Percentiles rank a stretch among this genome's conserved stretches.
These are phyloP conservation scores for Stenchaetothrips biformis DNA, from an alignment of 2,888 invertebrate species.

Conservation along the genomic window DNA sequence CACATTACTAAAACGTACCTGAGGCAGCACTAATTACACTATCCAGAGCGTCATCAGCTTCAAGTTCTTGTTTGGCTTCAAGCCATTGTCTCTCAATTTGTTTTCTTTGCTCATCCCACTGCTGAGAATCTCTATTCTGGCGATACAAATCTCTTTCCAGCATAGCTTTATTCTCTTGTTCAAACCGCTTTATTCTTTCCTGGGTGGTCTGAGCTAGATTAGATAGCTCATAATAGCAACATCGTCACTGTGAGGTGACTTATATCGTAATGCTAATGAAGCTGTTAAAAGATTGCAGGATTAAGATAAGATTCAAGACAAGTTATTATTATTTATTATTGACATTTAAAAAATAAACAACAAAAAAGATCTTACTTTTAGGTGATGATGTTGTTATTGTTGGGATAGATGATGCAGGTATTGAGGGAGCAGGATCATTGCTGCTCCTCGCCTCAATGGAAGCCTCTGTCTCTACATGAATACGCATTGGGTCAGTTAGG, in stretches of 20 bases:
- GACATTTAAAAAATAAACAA: not conserved
- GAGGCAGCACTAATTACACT: conserved; percentile 39
- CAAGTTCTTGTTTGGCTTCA: conserved; percentile 51
- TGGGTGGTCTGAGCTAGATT: conserved; percentile 57
- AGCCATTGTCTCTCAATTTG: conserved; percentile 51
- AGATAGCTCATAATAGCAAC: conserved; percentile 53
- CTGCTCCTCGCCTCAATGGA: not conserved
- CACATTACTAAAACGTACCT: not conserved
- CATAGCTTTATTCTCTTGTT: conserved; percentile 70
- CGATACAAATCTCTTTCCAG: conserved; percentile 49
- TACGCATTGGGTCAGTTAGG: conserved; percentile 6
- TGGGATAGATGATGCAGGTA: not conserved
- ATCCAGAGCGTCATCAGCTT: conserved; percentile 51
- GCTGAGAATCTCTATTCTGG: conserved; percentile 44
- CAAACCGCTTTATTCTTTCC: conserved; percentile 65
- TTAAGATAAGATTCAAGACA: not conserved
- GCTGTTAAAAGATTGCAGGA: not conserved
- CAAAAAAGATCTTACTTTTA: not conserved
- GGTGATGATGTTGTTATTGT: conserved; percentile 4
- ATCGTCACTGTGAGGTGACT: conserved; percentile 40
- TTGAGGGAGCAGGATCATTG: not conserved
- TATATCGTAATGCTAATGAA: not conserved
- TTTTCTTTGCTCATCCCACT: conserved; percentile 50
- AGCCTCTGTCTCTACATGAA: not conserved
- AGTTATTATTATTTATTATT: too few species aligned